phyloP scores from a whole-genome alignment of 2,888 invertebrate genomes.

The Hypselothyrea guttata region DNA sequence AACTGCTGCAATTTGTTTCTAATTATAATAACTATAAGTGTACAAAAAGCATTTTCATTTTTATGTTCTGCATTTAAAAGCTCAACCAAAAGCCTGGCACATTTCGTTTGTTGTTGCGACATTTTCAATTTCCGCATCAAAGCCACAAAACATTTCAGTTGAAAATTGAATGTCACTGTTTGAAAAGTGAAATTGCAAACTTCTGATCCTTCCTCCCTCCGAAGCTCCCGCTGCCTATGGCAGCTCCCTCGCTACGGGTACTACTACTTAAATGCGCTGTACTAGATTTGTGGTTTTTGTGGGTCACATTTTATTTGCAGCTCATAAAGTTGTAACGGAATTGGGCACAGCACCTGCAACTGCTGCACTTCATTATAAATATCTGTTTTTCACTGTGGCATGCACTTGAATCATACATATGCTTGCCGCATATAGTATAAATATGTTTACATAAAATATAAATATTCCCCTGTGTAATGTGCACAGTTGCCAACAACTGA shows the following conservation, averaged over 20 bases:
- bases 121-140: slow-evolving; percentile 70
- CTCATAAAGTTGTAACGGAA: slow-evolving; percentile 36
- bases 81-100: slow-evolving; percentile 22
- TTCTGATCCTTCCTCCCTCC: slow-evolving; percentile 11
- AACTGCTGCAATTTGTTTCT: slow-evolving; percentile 44
- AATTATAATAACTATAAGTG: slow-evolving; percentile 43
- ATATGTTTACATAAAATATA: slow-evolving; percentile 26
- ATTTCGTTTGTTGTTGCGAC: slow-evolving; percentile 39
- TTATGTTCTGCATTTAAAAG: slow-evolving; percentile 27
- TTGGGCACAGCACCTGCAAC: slow-evolving; percentile 21
- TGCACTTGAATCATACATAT: slow-evolving; percentile 45
- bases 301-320: slow-evolving; percentile 54
- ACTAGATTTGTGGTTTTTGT: slow-evolving; percentile 61
- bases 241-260: not conserved
- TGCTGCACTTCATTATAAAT: slow-evolving; percentile 54
- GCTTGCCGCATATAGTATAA: slow-evolving; percentile 36
- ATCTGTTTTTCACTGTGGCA: slow-evolving; percentile 15
- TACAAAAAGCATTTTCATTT: not conserved
- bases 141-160: slow-evolving; percentile 61
- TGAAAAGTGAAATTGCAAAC: slow-evolving; percentile 56
- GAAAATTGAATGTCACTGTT: slow-evolving; percentile 72
- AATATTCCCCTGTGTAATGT: slow-evolving; percentile 38
- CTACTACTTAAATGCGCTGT: slow-evolving; percentile 41
- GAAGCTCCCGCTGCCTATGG: not conserved
- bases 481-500: slow-evolving; percentile 9